phyloP scores from a whole-genome alignment of 2,113 vertebrate species.

The Thryonomys swinderianus region DNA sequence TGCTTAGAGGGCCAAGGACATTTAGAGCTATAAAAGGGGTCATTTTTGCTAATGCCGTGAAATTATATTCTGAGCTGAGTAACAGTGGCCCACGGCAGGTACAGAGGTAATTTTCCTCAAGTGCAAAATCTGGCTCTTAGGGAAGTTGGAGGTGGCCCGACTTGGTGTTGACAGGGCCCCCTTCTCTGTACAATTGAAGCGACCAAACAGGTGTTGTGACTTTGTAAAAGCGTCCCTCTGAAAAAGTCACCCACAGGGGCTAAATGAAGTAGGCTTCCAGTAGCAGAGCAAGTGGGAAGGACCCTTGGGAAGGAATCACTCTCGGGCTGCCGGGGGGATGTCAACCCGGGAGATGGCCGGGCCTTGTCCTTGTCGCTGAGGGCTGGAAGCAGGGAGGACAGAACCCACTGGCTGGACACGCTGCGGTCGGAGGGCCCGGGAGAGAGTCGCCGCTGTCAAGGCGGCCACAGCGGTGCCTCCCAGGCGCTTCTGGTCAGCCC shows the following conservation, averaged over 20 bases:
- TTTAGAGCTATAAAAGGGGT: conserved; percentile 59
- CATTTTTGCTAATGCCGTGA: conserved; percentile 59
- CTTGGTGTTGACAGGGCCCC: background rate
- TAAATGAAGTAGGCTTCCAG: background rate
- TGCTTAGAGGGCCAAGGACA: conserved; percentile 18
- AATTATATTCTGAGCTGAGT: conserved; percentile 46
- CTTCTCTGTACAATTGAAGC: conserved; percentile 10
- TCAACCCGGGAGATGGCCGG: fast-evolving
- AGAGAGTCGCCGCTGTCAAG: background rate
- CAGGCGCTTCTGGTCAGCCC: fast-evolving
- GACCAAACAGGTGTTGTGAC: background rate
- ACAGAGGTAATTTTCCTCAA: conserved; percentile 46
- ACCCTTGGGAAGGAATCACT: fast-evolving
- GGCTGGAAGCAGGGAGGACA: background rate
- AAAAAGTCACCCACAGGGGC: background rate
- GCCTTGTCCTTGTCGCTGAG: background rate
- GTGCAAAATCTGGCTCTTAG: conserved; percentile 39
- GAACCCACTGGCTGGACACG: background rate
- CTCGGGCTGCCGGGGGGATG: fast-evolving
- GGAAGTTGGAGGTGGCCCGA: background rate
- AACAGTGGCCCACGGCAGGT: conserved; percentile 41
- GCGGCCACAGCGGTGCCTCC: background rate
- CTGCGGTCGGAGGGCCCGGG: fast-evolving
- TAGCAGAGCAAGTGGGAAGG: fast-evolving
- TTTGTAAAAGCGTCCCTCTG: background rate